phyloP scores from a whole-genome alignment of 1,140 invertebrate species.

The Drosophila ambigua region DNA sequence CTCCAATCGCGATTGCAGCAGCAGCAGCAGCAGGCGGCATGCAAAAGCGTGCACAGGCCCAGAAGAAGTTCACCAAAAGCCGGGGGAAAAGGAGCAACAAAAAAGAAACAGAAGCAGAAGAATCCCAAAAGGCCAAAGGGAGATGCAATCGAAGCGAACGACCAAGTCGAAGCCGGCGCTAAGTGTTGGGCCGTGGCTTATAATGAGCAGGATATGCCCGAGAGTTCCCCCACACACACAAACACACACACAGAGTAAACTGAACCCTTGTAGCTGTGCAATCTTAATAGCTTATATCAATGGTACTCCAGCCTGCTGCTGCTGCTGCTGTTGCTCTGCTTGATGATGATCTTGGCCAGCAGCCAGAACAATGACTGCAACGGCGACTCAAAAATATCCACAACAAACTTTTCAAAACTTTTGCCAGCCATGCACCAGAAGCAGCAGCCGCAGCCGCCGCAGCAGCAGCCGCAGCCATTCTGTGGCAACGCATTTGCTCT shows the following conservation, averaged over 20 bases:
- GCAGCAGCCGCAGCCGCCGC: neutral
- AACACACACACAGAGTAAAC: neutral
- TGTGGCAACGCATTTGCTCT: conserved; percentile 52
- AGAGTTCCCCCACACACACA: conserved; percentile 22
- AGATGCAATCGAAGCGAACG: conserved; percentile 73
- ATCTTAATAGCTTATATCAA: conserved; percentile 58
- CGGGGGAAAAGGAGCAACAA: neutral
- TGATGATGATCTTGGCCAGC: conserved; percentile 27
- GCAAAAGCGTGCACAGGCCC: conserved; percentile 49
- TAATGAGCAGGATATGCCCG: conserved; percentile 64
- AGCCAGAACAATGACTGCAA: conserved; percentile 29
- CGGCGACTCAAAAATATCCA: conserved; percentile 35
- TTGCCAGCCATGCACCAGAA: conserved; percentile 27
- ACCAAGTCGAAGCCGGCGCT: conserved; percentile 54
- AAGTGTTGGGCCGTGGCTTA: conserved; percentile 69
- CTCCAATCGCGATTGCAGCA: conserved; percentile 75
- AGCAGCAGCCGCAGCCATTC: conserved; percentile 16
- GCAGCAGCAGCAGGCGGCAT: conserved; percentile 48
- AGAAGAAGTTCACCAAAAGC: conserved; percentile 27
- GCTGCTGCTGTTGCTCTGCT: neutral
- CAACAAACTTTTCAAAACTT: conserved; percentile 43
- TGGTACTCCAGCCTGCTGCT: conserved; percentile 12
- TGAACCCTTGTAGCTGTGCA: conserved; percentile 30
- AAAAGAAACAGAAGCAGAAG: conserved; percentile 6
- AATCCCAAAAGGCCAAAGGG: conserved; percentile 20